Percentiles rank a stretch among this genome's conserved stretches.
phyloP scores from a whole-genome alignment of 2,888 invertebrate species.

The Marasmarcha lunaedactyla region DNA sequence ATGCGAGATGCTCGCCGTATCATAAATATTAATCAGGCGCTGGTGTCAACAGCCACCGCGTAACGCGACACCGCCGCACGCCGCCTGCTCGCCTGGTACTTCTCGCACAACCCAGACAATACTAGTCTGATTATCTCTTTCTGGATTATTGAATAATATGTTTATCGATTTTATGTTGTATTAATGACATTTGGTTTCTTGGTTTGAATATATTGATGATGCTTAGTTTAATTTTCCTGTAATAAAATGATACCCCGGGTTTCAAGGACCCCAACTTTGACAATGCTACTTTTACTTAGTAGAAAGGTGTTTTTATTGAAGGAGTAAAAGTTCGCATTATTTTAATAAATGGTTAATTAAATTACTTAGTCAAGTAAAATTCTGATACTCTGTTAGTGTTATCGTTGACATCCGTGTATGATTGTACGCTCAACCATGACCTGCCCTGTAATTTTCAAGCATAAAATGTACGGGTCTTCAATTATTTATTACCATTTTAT shows the following conservation, averaged over 20 bases:
- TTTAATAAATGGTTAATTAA: too few relatives aligned
- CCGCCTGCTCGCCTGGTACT: slow-evolving; percentile 59
- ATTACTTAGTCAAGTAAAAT: too few relatives aligned
- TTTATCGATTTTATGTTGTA: slow-evolving; percentile 19
- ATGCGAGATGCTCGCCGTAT: slow-evolving; percentile 69
- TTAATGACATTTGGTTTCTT: too few relatives aligned
- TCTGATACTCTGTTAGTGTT: slow-evolving; percentile 35
- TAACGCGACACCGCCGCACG: slow-evolving; percentile 65
- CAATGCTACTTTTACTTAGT: too few relatives aligned
- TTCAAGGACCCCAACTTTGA: too few relatives aligned
- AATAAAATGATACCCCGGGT: too few relatives aligned
- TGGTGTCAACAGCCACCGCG: slow-evolving; percentile 71
- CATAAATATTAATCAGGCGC: slow-evolving; percentile 71
- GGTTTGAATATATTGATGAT: too few relatives aligned
- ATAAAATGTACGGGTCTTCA: too few relatives aligned
- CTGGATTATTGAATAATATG: neutral
- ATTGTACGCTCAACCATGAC: slow-evolving; percentile 60
- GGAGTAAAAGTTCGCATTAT: too few relatives aligned
- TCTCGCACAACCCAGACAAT: slow-evolving; percentile 26
- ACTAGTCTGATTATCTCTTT: slow-evolving; percentile 15
- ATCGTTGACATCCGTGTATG: slow-evolving; percentile 57
- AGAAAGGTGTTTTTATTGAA: too few relatives aligned
- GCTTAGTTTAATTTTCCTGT: too few relatives aligned
- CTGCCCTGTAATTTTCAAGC: slow-evolving; percentile 46
- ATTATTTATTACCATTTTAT: too few relatives aligned